A percentile compares a stretch with the other conserved stretches of the same genome.
Conservation (phyloP, 1,140 invertebrate genomes). For the Drosophila gunungcola region DNA sequence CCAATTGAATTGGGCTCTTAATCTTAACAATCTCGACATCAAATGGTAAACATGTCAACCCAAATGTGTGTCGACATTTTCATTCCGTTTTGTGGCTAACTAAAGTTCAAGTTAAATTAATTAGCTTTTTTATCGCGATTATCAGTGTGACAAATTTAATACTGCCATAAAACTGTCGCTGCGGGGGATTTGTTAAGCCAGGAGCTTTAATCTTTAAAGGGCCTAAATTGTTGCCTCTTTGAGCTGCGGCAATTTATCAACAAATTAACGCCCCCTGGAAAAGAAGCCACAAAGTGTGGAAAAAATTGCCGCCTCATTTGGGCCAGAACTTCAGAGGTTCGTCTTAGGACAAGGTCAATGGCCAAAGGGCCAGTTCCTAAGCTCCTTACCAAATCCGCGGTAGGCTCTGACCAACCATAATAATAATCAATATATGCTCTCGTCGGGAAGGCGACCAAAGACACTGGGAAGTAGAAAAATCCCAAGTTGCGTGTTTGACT, state of each 20-base stretch:
- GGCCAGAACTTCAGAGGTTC: slow-evolving; percentile 55
- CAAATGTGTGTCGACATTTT: background rate
- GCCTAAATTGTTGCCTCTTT: slow-evolving; percentile 6
- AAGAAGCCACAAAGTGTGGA: slow-evolving; percentile 28
- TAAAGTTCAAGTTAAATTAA: slow-evolving; percentile 50
- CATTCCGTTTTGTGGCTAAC: slow-evolving; percentile 8
- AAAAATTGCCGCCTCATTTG: slow-evolving; percentile 65
- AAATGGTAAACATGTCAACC: slow-evolving; percentile 48
- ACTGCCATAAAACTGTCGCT: slow-evolving; percentile 10
- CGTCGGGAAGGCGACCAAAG: slow-evolving; percentile 12
- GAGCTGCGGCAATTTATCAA: slow-evolving; percentile 60
- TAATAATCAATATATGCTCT: slow-evolving; percentile 74
- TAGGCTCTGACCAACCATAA: slow-evolving; percentile 60
- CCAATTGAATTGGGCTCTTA: background rate
- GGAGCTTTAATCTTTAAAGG: slow-evolving; percentile 27
- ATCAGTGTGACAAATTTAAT: slow-evolving; percentile 71
- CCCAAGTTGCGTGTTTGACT: slow-evolving; percentile 74
- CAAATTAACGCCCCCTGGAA: slow-evolving; percentile 60
- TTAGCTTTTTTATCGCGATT: slow-evolving; percentile 61
- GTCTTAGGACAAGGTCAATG: slow-evolving; percentile 54
- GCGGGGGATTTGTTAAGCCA: background rate
- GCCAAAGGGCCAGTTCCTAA: slow-evolving; percentile 47
- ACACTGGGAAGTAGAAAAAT: slow-evolving; percentile 26
- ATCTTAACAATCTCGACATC: slow-evolving; percentile 31
- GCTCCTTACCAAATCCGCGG: slow-evolving; percentile 66